Percentiles rank a stretch among this genome's conserved stretches.
Evolutionary conservation across 2,113 vertebrate genomes (phyloP).

Genomic region (Isichthys henryi): DNA sequence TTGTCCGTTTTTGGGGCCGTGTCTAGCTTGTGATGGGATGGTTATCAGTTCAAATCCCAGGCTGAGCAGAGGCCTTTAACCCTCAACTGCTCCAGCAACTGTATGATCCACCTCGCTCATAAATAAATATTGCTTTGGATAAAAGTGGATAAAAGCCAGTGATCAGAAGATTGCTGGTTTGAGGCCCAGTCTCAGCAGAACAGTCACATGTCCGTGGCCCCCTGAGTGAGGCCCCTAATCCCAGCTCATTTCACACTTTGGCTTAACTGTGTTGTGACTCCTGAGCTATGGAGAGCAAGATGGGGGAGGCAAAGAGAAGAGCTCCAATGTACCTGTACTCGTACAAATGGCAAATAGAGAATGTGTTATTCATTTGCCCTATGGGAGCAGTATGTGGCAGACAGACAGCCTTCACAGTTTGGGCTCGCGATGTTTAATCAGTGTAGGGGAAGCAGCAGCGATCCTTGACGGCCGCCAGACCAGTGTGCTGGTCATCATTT

Average conservation of each 20-base stretch:
- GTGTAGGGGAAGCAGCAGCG: neutral
- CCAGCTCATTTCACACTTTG: neutral
- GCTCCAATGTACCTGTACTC: neutral
- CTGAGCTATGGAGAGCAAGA: neutral
- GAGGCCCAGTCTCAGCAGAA: neutral
- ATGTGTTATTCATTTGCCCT: neutral
- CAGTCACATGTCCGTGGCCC: neutral
- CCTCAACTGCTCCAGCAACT: too few relatives aligned
- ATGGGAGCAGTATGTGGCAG: neutral
- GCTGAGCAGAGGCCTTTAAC: neutral
- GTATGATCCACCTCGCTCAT: neutral
- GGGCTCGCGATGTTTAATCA: neutral
- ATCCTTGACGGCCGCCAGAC: neutral
- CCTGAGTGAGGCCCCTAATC: neutral
- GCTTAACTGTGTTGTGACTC: neutral
- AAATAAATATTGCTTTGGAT: neutral
- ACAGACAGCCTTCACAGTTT: neutral
- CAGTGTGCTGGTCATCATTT: too few relatives aligned
- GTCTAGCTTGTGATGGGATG: neutral
- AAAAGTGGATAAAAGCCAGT: neutral
- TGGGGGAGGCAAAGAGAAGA: neutral
- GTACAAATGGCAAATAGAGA: neutral
- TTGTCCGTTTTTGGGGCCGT: neutral
- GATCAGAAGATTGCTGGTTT: too few relatives aligned
- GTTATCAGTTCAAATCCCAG: neutral